A percentile compares a stretch with the other conserved stretches of the same genome.
Conservation (phyloP, 2,113 vertebrate species). For the Calonectris borealis region DNA sequence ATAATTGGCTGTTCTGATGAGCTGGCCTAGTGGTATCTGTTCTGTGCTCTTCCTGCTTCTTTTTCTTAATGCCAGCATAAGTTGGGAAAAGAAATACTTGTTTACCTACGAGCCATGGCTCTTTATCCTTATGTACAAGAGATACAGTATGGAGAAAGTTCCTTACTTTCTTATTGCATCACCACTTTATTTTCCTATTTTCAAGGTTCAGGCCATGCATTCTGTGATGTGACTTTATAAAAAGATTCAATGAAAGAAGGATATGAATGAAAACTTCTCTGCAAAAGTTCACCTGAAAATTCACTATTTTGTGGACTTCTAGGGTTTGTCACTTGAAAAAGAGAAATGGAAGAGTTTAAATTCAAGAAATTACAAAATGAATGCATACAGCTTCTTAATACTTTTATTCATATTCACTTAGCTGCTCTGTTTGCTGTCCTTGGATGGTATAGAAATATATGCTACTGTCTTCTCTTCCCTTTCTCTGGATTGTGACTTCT, state of each 20-base stretch:
- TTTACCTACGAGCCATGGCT: not conserved
- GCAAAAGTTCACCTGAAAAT: not conserved
- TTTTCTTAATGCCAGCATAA: not conserved
- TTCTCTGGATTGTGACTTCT: not conserved
- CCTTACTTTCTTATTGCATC: not conserved
- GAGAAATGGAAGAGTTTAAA: not conserved
- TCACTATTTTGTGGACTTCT: not conserved
- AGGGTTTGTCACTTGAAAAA: not conserved
- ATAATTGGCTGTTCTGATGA: not conserved
- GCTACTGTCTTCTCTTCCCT: not conserved
- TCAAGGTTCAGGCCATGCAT: not conserved
- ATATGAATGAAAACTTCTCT: not conserved
- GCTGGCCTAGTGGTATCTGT: not conserved
- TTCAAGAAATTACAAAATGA: not conserved
- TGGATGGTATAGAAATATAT: not conserved
- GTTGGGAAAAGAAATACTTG: not conserved
- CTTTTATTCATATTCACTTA: not conserved
- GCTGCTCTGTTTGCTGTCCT: not conserved
- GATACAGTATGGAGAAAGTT: not conserved
- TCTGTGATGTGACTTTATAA: not conserved
- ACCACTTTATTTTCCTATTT: not conserved
- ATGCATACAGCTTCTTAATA: not conserved
- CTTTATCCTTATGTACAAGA: not conserved
- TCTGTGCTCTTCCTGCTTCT: not conserved
- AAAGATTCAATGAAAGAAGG: not conserved